phyloP scores from a whole-genome alignment of 2,113 vertebrate genomes.

The Dasyprocta punctata region DNA sequence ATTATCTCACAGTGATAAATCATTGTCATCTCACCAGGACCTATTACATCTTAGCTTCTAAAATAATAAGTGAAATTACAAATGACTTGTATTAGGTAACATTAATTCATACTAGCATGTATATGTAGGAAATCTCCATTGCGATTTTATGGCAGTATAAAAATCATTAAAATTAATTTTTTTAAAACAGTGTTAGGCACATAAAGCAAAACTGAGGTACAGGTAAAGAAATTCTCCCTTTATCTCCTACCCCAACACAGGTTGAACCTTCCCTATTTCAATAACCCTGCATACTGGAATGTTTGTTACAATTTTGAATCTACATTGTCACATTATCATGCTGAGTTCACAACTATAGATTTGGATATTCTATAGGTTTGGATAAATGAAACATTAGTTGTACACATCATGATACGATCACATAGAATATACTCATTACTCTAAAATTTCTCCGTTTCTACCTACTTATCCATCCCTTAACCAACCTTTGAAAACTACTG shows the following conservation, averaged over 20 bases:
- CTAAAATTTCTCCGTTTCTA: background rate
- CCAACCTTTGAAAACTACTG: background rate
- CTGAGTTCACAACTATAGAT: background rate
- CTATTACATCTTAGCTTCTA: background rate
- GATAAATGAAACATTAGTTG: background rate
- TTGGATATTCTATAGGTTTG: too few relatives aligned
- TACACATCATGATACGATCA: background rate
- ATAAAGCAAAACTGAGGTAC: background rate
- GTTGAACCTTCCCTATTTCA: too few relatives aligned
- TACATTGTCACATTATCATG: background rate
- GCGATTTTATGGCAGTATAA: background rate
- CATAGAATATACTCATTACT: fast-evolving
- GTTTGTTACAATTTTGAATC: background rate
- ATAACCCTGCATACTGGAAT: background rate
- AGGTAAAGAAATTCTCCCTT: background rate
- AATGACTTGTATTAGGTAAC: background rate
- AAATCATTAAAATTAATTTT: background rate
- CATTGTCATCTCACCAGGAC: background rate
- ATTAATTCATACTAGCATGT: background rate
- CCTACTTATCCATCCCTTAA: too few relatives aligned
- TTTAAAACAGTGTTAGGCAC: background rate
- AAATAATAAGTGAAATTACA: constrained; percentile 20
- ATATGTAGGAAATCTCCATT: background rate
- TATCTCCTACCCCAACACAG: fast-evolving
- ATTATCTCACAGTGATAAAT: constrained; percentile 57